phyloP scores from a whole-genome alignment of 2,888 invertebrate species.

The Taphrorychus bicolor region DNA sequence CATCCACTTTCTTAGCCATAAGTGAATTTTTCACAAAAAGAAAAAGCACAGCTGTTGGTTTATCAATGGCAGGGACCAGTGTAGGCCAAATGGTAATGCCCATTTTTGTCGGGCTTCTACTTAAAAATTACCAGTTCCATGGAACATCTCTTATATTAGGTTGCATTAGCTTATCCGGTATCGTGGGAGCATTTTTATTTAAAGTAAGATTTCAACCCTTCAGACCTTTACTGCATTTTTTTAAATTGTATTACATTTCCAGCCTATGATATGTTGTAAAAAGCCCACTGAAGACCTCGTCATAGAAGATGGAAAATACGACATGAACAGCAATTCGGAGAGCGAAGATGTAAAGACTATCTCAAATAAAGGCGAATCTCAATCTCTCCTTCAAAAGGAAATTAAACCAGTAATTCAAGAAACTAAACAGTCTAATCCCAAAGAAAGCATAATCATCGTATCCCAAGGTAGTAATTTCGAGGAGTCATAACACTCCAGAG shows the following conservation, averaged over 20 bases:
- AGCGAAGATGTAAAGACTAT: slow-evolving; percentile 10
- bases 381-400: slow-evolving; percentile 13
- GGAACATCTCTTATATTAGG: slow-evolving; percentile 71
- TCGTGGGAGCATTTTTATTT: slow-evolving; percentile 59
- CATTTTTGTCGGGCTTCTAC: slow-evolving; percentile 70
- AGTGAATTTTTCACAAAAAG: slow-evolving; percentile 73
- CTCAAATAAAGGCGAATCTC: slow-evolving; percentile 17
- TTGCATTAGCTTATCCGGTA: slow-evolving; percentile 68
- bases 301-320: slow-evolving; percentile 30
- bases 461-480: slow-evolving; percentile 35
- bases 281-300: slow-evolving; percentile 8
- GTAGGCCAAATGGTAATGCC: slow-evolving; percentile 79
- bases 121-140: slow-evolving; percentile 70
- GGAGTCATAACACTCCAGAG: not conserved
- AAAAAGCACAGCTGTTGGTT: slow-evolving; percentile 76
- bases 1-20: slow-evolving; percentile 74
- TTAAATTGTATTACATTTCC: slow-evolving; percentile 14
- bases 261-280: slow-evolving; percentile 47
- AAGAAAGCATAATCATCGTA: slow-evolving; percentile 20
- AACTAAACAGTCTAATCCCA: slow-evolving; percentile 10
- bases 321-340: slow-evolving; percentile 34
- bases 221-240: slow-evolving; percentile 46
- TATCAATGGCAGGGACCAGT: slow-evolving; percentile 78
- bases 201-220: slow-evolving; percentile 62
- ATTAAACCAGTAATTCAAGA: not conserved